Percentiles rank a stretch among this genome's conserved stretches.
Evolutionary conservation across 2,888 invertebrate species (phyloP).

Genomic region (Heliothis peltigera): DNA sequence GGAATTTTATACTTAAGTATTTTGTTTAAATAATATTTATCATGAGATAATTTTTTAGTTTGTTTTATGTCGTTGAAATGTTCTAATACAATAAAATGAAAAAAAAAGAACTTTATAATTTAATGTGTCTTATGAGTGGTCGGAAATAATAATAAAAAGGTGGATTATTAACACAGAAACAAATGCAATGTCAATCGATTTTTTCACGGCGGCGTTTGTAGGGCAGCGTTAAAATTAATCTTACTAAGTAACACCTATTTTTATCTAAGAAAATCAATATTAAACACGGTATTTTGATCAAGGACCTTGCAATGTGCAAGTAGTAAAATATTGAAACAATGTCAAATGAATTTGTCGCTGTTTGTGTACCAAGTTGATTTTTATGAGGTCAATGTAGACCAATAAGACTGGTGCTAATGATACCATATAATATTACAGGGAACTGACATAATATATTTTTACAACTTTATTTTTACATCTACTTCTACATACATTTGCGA

Average conservation of each 20-base stretch:
- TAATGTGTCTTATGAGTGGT: background rate
- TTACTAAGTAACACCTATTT: constrained; percentile 31
- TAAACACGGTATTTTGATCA: constrained; percentile 14
- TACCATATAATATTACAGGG: constrained; percentile 15
- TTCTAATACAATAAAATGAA: too few relatives aligned
- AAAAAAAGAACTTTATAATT: background rate
- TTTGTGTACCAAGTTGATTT: constrained; percentile 37
- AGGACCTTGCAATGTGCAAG: constrained; percentile 20
- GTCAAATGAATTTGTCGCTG: constrained; percentile 51
- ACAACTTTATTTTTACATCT: too few relatives aligned
- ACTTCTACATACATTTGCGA: too few relatives aligned
- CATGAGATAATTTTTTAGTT: too few relatives aligned
- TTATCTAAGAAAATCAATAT: constrained; percentile 38
- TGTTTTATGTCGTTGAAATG: too few relatives aligned
- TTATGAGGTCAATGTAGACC: constrained; percentile 45
- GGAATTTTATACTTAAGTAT: too few relatives aligned
- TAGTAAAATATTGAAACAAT: constrained; percentile 47
- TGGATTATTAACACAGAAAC: constrained; percentile 1
- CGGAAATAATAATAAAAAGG: background rate
- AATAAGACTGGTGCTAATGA: constrained; percentile 43
- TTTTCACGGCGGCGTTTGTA: constrained; percentile 1
- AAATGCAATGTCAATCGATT: constrained; percentile 8
- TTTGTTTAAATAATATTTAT: too few relatives aligned
- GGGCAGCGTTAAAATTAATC: constrained; percentile 9
- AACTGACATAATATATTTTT: background rate